Conservation (phyloP, 1,140 invertebrate species). For the Cotesia typhae region DNA sequence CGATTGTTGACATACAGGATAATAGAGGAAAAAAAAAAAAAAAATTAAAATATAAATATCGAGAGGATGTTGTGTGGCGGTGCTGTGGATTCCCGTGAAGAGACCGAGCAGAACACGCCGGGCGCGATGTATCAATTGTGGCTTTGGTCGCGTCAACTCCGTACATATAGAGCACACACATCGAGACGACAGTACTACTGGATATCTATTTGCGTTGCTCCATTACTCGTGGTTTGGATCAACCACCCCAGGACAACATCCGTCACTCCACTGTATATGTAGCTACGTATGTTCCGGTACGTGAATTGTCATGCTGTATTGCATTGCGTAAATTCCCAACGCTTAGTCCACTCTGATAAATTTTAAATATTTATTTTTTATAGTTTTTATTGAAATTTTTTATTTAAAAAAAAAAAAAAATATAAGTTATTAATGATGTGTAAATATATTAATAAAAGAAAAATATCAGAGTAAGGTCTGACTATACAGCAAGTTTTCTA, state of each 20-base stretch:
- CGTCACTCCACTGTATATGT: slow-evolving; percentile 1
- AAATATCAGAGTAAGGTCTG: too few relatives aligned
- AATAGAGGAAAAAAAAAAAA: too few relatives aligned
- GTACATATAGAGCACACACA: not conserved
- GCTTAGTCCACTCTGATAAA: too few relatives aligned
- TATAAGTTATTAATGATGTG: too few relatives aligned
- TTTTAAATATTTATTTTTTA: too few relatives aligned
- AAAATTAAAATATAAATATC: not conserved
- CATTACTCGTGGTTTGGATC: slow-evolving; percentile 26
- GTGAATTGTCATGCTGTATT: slow-evolving; percentile 17
- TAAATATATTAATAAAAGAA: too few relatives aligned
- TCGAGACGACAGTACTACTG: not conserved
- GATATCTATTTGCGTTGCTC: slow-evolving; percentile 29
- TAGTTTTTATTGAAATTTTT: too few relatives aligned
- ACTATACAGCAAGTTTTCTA: too few relatives aligned
- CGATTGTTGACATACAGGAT: too few relatives aligned
- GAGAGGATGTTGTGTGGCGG: not conserved
- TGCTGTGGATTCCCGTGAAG: too few relatives aligned
- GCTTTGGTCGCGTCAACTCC: slow-evolving; percentile 2
- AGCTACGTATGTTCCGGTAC: not conserved
- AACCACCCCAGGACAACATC: slow-evolving; percentile 27
- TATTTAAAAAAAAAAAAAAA: too few relatives aligned
- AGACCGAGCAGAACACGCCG: not conserved
- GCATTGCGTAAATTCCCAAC: too few relatives aligned
- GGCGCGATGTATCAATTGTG: slow-evolving; percentile 13